A percentile compares a stretch with the other conserved stretches of the same genome.
These are phyloP conservation scores for Meiosimyza decipiens DNA, from an alignment of 2,888 invertebrate genomes.

Conservation along the genomic window DNA sequence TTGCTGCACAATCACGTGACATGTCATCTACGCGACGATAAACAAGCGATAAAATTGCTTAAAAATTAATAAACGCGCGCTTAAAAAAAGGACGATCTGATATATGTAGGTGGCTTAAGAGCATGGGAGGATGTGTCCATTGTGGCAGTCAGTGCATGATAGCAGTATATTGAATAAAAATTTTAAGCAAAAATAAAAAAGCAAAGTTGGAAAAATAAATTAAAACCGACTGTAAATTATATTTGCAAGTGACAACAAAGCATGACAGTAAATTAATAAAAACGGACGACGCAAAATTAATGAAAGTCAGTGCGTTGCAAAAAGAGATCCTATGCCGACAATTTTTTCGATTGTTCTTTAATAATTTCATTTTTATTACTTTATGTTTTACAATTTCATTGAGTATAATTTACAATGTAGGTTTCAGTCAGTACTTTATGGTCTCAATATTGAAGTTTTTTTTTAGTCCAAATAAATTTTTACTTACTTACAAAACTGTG, in stretches of 20 bases:
- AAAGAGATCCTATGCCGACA: constrained; percentile 13
- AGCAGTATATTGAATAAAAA: too few relatives aligned
- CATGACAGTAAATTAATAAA: constrained; percentile 39
- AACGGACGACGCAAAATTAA: constrained; percentile 32
- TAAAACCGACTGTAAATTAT: constrained; percentile 36
- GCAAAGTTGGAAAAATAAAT: constrained; percentile 29
- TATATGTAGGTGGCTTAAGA: background rate
- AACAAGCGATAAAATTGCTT: constrained; percentile 54
- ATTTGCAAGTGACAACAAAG: constrained; percentile 38
- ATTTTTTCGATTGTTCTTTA: constrained; percentile 2
- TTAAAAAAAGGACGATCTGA: background rate
- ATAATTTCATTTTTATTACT: background rate
- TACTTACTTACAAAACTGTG: too few relatives aligned
- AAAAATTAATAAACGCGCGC: constrained; percentile 55
- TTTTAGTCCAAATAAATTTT: too few relatives aligned
- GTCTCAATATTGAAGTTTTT: too few relatives aligned
- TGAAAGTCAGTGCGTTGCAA: constrained; percentile 25
- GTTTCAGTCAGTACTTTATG: too few relatives aligned
- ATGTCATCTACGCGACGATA: constrained; percentile 48
- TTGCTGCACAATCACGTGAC: constrained; percentile 24
- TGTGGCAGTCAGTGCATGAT: background rate
- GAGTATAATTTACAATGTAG: constrained; percentile 16
- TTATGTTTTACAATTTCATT: background rate
- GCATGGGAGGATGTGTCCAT: background rate
- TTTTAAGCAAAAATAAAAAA: background rate